These are phyloP conservation scores for Trematocara variabile DNA, from an alignment of 2,113 vertebrate species.

Conservation along the genomic window DNA sequence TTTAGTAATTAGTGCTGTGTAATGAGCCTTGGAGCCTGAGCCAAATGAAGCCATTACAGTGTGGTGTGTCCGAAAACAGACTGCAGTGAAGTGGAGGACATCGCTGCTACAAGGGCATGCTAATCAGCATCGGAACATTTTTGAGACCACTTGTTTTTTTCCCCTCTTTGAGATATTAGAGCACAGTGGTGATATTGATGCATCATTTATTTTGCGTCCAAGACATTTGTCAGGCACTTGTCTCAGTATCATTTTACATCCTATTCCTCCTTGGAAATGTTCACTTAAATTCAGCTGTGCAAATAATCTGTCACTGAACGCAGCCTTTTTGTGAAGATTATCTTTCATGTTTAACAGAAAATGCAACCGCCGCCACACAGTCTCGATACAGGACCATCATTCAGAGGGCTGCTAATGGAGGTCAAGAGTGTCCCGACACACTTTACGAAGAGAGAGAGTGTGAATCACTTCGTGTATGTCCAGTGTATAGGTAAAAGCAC, in stretches of 20 bases:
- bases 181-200: neutral
- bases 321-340: neutral
- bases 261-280: neutral
- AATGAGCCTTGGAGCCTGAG: slow-evolving; percentile 53
- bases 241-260: neutral
- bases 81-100: slow-evolving; percentile 44
- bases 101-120: slow-evolving; percentile 30
- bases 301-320: neutral
- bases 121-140: slow-evolving; percentile 18
- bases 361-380: slow-evolving; percentile 78
- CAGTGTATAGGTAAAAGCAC: slow-evolving; percentile 81
- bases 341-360: slow-evolving; percentile 75
- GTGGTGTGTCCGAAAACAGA: slow-evolving; percentile 37
- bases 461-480: slow-evolving; percentile 82
- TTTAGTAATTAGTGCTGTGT: slow-evolving; percentile 73
- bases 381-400: slow-evolving; percentile 86
- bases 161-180: neutral
- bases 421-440: slow-evolving; percentile 91
- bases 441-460: slow-evolving; percentile 94
- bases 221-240: neutral
- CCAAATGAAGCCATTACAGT: slow-evolving; percentile 63
- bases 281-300: neutral
- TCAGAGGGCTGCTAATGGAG: slow-evolving; percentile 82
- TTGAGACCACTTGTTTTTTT: slow-evolving; percentile 2
- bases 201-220: neutral